Base-by-base conservation (phyloP, 2,888 invertebrate species). In the Aphidoletes aphidimyza region DNA sequence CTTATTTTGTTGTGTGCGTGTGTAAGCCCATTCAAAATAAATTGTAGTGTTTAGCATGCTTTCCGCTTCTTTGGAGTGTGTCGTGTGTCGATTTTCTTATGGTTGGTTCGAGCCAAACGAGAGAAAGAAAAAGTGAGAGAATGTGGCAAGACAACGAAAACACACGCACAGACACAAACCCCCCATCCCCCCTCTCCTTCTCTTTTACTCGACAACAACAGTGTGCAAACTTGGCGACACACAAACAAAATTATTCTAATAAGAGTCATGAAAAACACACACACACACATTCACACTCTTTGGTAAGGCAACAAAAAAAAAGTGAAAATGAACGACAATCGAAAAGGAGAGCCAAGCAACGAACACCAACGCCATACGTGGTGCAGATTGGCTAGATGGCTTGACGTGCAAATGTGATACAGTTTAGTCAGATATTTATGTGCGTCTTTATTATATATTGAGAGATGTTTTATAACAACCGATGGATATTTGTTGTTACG, bases 11-110 rank as follows among this genome's bases (percentile, higher is more conserved):
- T n/a, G 69, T 69, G 69, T 30, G 69, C 26, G 22, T 6, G 34
- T 30, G n/a, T 69, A 69, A 69, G 69, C 69, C 30, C 69, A 69
- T 69, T 69, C 69, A 69, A 69, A 69, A 69, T 69, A 69, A 69
- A 69, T 69, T 69, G 69, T 69, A 69, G 69, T 69, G 69, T 69
- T 69, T 69, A 69, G 69, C 69, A 69, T 69, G 69, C 69, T 69
- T 69, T 69, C 69, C 69, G 69, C 69, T 69, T 69, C 69, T 69
- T 69, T 69, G 69, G 69, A 69, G 69, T 69, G 34, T 30, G 42
- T 42, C 42, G 42, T 42, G 42, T 42, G 69, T 69, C 69, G 69
- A 69, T 69, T 30, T 54, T 19, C 2, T 11, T 69, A 30, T 30
- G 14, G 3, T 69, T 69, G 19, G 69, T 34, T n/a, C 30, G 34